These are phyloP conservation scores for Melospiza georgiana DNA, from an alignment of 2,113 vertebrate species.

Conservation along the genomic window DNA sequence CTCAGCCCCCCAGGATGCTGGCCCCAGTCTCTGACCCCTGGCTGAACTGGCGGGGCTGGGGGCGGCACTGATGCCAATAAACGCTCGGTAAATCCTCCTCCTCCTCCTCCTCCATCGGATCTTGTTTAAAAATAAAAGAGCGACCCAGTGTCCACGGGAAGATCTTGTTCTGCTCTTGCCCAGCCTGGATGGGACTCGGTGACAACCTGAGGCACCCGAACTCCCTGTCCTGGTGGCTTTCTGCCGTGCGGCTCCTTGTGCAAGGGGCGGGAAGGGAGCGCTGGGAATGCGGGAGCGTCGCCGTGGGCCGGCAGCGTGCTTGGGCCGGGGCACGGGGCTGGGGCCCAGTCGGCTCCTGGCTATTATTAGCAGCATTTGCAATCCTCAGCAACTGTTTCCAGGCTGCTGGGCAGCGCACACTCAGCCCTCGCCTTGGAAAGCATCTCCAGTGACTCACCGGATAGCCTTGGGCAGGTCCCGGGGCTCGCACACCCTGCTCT, in stretches of 20 bases:
- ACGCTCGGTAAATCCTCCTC: neutral
- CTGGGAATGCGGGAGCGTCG: accelerated
- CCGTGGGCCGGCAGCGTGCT: neutral
- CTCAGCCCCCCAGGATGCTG: neutral
- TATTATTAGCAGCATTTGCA: constrained; percentile 50
- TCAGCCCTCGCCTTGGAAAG: neutral
- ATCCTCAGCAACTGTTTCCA: constrained; percentile 7
- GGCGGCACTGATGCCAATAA: neutral
- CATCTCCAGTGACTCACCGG: neutral
- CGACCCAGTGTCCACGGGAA: accelerated
- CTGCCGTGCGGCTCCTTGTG: neutral
- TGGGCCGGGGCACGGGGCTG: neutral
- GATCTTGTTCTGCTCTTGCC: neutral
- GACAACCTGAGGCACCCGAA: neutral
- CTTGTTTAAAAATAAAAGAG: constrained; percentile 33
- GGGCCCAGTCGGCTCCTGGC: constrained; percentile 1
- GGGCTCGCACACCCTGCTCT: neutral
- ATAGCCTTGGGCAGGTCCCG: neutral
- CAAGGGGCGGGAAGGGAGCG: accelerated
- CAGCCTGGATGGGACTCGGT: accelerated
- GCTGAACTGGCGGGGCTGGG: neutral
- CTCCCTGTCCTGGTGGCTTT: neutral
- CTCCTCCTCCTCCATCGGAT: neutral
- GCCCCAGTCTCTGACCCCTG: neutral
- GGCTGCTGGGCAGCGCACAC: neutral